A percentile compares a stretch with the other conserved stretches of the same genome.
Evolutionary conservation across 2,888 invertebrate species (phyloP).

Genomic region (Hedychridium roseum): DNA sequence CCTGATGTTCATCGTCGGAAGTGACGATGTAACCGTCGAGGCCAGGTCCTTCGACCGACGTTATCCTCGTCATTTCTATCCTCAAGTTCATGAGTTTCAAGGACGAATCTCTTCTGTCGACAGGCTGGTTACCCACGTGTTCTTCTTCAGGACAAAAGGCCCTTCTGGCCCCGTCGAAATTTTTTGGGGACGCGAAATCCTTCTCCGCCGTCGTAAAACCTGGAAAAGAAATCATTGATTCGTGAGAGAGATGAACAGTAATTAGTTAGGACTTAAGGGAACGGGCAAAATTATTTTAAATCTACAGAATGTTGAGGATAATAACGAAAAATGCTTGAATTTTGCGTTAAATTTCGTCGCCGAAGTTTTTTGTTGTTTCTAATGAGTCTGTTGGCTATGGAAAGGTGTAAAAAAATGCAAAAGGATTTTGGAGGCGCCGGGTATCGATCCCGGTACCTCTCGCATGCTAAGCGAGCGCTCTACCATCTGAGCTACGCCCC

Average conservation of each 20-base stretch:
- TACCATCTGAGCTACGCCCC: conserved; percentile 63
- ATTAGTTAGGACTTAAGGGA: not conserved
- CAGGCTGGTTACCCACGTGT: conserved; percentile 55
- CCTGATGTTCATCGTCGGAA: conserved; percentile 84
- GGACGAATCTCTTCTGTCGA: conserved; percentile 63
- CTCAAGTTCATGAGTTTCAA: conserved; percentile 61
- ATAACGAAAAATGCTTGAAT: no score
- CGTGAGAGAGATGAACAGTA: not conserved
- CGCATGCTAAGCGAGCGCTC: conserved; percentile 63
- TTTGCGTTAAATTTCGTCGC: no score
- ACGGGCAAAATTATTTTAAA: not conserved
- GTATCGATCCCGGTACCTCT: conserved; percentile 63
- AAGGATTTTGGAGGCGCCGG: conserved; percentile 54
- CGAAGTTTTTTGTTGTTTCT: no score
- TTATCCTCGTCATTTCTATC: conserved; percentile 64
- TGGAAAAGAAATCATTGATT: conserved; percentile 11
- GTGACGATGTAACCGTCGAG: conserved; percentile 81
- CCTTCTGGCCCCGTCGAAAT: conserved; percentile 50
- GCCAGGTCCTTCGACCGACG: conserved; percentile 63
- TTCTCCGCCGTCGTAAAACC: conserved; percentile 17
- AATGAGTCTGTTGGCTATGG: not conserved
- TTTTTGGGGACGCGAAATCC: conserved; percentile 27
- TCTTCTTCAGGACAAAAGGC: conserved; percentile 39
- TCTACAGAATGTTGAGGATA: no score
- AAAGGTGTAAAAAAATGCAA: conserved; percentile 7